These are phyloP conservation scores for Troides aeacus DNA, from an alignment of 2,888 invertebrate genomes.

Conservation along the genomic window DNA sequence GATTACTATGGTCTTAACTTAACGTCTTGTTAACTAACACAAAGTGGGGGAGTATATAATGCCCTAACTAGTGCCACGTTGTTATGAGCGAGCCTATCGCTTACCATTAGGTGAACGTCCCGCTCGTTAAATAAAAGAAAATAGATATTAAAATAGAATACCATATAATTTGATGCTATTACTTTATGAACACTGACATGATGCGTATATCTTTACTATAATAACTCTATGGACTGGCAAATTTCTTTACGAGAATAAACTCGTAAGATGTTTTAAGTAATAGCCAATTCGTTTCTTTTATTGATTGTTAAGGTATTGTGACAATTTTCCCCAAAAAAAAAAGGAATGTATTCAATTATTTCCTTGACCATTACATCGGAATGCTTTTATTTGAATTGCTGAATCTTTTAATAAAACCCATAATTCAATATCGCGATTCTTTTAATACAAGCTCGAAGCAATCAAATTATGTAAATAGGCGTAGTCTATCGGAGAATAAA, in stretches of 20 bases:
- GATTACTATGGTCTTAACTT: no score
- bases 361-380: conserved; percentile 27
- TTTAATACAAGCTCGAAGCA: conserved; percentile 65
- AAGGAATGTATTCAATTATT: conserved; percentile 24
- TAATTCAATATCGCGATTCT: conserved; percentile 59
- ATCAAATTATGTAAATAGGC: conserved; percentile 74
- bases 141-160: no score
- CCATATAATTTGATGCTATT: no score
- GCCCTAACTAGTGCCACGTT: no score
- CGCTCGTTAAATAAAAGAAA: no score
- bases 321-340: not conserved
- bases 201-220: no score
- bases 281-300: not conserved
- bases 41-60: no score
- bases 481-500: conserved; percentile 59
- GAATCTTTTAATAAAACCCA: conserved; percentile 40
- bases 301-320: not conserved
- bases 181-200: no score
- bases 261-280: not conserved
- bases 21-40: no score
- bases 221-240: no score
- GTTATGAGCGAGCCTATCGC: no score
- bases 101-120: no score
- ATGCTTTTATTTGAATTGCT: conserved; percentile 31
- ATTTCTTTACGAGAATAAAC: not conserved